These are phyloP conservation scores for Lycocorax pyrrhopterus DNA, from an alignment of 2,113 vertebrate genomes.

Conservation along the genomic window DNA sequence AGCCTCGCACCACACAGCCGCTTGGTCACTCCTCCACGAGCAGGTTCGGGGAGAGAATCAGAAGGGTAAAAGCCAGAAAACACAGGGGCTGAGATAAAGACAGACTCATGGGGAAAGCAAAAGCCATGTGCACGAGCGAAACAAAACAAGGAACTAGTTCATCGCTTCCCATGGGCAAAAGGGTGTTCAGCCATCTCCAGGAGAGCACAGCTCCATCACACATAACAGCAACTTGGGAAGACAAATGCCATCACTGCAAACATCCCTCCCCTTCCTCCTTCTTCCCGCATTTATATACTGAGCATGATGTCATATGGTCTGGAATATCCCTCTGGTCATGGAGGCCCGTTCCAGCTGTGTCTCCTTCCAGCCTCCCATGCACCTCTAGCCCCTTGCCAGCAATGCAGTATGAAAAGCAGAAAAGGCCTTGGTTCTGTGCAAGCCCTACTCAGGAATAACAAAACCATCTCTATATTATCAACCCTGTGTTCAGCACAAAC, in stretches of 20 bases:
- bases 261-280: not conserved
- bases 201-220: not conserved
- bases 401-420: not conserved
- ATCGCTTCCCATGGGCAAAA: rapidly evolving
- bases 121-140: not conserved
- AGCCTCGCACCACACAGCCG: rapidly evolving
- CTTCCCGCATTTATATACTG: not conserved
- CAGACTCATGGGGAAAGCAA: not conserved
- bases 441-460: not conserved
- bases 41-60: not conserved
- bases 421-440: not conserved
- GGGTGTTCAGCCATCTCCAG: not conserved
- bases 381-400: not conserved
- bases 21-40: rapidly evolving
- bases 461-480: not conserved
- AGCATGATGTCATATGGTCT: not conserved
- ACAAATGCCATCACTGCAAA: not conserved
- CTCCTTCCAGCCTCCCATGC: not conserved
- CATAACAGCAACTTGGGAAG: not conserved
- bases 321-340: not conserved
- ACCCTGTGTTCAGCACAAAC: not conserved
- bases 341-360: not conserved
- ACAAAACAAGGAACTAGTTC: not conserved
- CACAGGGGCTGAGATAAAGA: not conserved
- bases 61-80: not conserved